These are phyloP conservation scores for Trichomalopsis sarcophagae DNA, from an alignment of 1,140 invertebrate genomes.

Conservation along the genomic window DNA sequence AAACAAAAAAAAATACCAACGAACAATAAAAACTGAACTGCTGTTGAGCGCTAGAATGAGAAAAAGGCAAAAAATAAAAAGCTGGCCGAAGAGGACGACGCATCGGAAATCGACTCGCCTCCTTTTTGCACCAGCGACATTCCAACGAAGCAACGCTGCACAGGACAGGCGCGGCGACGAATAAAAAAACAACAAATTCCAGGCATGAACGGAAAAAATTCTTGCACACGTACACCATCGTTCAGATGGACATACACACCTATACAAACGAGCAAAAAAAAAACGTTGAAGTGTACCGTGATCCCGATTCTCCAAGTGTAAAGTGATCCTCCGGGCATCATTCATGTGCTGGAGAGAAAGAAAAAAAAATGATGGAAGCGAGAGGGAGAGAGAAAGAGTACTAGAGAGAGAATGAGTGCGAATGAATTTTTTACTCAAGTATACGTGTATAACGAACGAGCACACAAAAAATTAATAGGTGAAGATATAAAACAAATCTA, in stretches of 20 bases:
- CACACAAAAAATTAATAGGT: constrained; percentile 10
- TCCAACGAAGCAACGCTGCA: constrained; percentile 17
- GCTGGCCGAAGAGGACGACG: background rate
- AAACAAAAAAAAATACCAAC: background rate
- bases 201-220: background rate
- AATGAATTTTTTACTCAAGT: constrained; percentile 55
- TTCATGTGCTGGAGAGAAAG: constrained; percentile 27
- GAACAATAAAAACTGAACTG: constrained; percentile 20
- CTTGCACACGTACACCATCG: background rate
- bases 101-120: constrained; percentile 27
- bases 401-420: constrained; percentile 51
- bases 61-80: background rate
- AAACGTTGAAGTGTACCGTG: constrained; percentile 39
- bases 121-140: constrained; percentile 31
- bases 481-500: constrained; percentile 17
- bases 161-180: background rate
- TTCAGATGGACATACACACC: background rate
- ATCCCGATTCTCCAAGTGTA: constrained; percentile 51
- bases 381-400: constrained; percentile 43
- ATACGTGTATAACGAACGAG: constrained; percentile 36
- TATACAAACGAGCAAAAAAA: constrained; percentile 11
- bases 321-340: constrained; percentile 41
- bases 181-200: background rate
- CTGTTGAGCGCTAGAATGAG: constrained; percentile 7
- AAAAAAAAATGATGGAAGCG: constrained; percentile 26